Percentiles rank a stretch among this genome's conserved stretches.
Evolutionary conservation across 2,888 invertebrate species (phyloP).

Genomic region (Diarsia mendica): DNA sequence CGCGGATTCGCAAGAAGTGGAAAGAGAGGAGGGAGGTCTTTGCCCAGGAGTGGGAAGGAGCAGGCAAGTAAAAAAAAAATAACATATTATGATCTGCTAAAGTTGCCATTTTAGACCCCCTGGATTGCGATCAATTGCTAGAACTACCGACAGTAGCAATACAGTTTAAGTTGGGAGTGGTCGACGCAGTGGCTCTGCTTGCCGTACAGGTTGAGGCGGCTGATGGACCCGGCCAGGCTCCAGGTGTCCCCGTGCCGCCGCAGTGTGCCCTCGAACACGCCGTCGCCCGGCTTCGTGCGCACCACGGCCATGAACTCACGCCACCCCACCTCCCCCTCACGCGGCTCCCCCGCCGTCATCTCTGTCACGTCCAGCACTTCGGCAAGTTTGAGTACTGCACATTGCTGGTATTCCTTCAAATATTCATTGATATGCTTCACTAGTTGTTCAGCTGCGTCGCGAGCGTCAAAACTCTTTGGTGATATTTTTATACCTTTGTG

Average conservation of each 20-base stretch:
- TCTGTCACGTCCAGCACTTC: constrained; percentile 92
- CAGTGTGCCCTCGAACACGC: constrained; percentile 95
- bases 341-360: constrained; percentile 85
- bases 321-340: constrained; percentile 83
- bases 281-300: constrained; percentile 92
- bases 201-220: constrained; percentile 95
- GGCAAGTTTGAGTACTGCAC: constrained; percentile 91
- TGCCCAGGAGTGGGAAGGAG: too few species aligned
- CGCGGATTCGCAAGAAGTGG: too few species aligned
- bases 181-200: constrained; percentile 94
- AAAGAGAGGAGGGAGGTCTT: too few species aligned
- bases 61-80: too few species aligned
- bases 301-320: constrained; percentile 92
- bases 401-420: constrained; percentile 91
- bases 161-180: constrained; percentile 93
- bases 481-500: constrained; percentile 91
- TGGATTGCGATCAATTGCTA: constrained; percentile 23
- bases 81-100: too few species aligned
- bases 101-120: too few species aligned
- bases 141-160: constrained; percentile 92
- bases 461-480: constrained; percentile 88
- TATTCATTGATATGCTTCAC: constrained; percentile 92
- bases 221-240: constrained; percentile 92
- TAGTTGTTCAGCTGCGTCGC: constrained; percentile 91
- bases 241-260: constrained; percentile 78